A percentile compares a stretch with the other conserved stretches of the same genome.
These are phyloP conservation scores for Pandion haliaetus DNA, from an alignment of 2,113 vertebrate species.

Conservation along the genomic window DNA sequence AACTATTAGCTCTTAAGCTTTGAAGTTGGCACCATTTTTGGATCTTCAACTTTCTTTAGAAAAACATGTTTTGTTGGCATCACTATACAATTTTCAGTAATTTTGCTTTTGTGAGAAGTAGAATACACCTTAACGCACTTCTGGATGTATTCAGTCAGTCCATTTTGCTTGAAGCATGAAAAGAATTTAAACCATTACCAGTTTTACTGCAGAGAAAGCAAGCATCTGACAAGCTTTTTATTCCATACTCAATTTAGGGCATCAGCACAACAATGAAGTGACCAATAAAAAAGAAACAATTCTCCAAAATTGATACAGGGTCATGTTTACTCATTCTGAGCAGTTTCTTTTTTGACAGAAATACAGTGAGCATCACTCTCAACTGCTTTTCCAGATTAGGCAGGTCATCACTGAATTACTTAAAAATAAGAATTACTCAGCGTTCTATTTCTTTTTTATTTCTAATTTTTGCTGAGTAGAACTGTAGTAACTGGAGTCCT, in stretches of 20 bases:
- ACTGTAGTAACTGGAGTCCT: neutral
- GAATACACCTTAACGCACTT: neutral
- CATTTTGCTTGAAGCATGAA: neutral
- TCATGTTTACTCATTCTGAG: neutral
- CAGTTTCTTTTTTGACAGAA: neutral
- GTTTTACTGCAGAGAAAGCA: neutral
- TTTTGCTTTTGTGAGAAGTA: neutral
- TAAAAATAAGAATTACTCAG: neutral
- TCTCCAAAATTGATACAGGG: neutral
- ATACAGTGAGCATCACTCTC: neutral
- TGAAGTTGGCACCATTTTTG: neutral
- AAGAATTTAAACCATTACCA: neutral
- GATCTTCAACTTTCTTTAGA: neutral
- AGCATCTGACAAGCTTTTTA: neutral
- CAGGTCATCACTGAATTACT: neutral
- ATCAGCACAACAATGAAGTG: neutral
- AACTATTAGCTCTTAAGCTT: neutral
- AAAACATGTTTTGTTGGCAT: neutral
- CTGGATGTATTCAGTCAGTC: neutral
- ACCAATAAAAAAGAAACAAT: neutral
- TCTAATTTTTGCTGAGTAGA: neutral
- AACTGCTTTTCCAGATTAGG: neutral
- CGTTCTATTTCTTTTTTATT: neutral
- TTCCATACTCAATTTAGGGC: neutral
- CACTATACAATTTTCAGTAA: neutral